Evolutionary conservation across 2,113 vertebrate genomes (phyloP).

Genomic region (Phylloscopus whistleri): DNA sequence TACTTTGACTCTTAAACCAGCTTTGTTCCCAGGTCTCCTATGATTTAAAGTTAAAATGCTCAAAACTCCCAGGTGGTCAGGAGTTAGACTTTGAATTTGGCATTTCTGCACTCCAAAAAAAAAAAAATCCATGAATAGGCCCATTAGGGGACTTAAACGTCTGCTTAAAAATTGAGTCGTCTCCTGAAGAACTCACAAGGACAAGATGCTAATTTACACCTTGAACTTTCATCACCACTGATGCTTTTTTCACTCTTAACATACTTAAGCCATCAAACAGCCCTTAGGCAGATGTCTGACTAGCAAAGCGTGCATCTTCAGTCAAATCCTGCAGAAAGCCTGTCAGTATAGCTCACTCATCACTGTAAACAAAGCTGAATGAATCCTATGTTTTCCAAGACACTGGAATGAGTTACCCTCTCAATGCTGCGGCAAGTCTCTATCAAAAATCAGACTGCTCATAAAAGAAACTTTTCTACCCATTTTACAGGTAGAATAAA

Average conservation of each 20-base stretch:
- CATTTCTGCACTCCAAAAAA: background rate
- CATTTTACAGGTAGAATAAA: background rate
- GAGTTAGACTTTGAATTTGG: background rate
- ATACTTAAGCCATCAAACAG: background rate
- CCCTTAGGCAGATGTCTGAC: background rate
- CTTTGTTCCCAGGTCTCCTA: background rate
- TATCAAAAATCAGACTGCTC: background rate
- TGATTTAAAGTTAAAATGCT: background rate
- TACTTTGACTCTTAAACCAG: background rate
- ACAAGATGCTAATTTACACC: background rate
- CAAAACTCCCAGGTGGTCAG: background rate
- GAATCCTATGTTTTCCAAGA: rapidly evolving
- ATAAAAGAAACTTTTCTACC: background rate
- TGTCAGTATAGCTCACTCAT: background rate
- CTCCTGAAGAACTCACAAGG: background rate
- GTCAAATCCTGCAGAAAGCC: background rate
- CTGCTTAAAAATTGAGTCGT: background rate
- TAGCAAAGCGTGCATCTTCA: background rate
- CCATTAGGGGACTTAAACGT: background rate
- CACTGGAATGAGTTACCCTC: background rate
- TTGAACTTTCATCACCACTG: background rate
- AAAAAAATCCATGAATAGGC: rapidly evolving
- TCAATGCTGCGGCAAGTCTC: background rate
- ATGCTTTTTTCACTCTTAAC: background rate
- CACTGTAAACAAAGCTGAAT: background rate